Conservation (phyloP, 2,113 vertebrate species). For the Petrocephalus zakoni region DNA sequence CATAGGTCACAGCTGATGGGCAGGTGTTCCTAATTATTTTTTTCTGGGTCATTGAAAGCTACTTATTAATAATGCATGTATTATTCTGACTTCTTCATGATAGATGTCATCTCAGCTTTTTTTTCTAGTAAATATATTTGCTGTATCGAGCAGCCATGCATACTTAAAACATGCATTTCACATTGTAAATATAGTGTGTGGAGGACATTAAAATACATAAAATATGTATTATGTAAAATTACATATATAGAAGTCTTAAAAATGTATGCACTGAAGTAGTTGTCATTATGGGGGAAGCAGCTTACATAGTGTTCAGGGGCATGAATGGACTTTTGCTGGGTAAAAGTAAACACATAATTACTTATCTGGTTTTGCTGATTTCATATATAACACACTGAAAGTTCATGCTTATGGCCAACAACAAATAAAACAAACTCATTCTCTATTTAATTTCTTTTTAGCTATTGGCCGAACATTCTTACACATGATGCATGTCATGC, state of each 20-base stretch:
- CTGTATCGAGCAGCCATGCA: not conserved
- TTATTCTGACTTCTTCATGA: not conserved
- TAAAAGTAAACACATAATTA: not conserved
- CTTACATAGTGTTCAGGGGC: not conserved
- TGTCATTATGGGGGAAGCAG: not conserved
- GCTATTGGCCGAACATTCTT: not conserved
- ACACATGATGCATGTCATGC: not conserved
- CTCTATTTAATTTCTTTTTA: constrained; percentile 1
- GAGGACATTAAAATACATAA: not conserved
- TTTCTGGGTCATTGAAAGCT: constrained; percentile 6
- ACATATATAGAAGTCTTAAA: not conserved
- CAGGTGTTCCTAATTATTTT: not conserved
- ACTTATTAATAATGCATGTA: not conserved
- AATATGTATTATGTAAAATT: too few relatives aligned
- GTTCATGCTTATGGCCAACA: not conserved
- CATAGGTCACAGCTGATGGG: not conserved
- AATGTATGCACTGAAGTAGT: not conserved
- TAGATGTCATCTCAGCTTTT: not conserved
- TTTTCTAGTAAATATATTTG: not conserved
- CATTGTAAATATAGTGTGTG: not conserved
- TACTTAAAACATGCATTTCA: not conserved
- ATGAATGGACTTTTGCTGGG: not conserved
- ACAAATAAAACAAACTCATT: not conserved
- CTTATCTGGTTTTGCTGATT: too few relatives aligned
- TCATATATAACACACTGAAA: too few relatives aligned